phyloP scores from a whole-genome alignment of 2,888 invertebrate genomes.

The Maniola hyperantus region DNA sequence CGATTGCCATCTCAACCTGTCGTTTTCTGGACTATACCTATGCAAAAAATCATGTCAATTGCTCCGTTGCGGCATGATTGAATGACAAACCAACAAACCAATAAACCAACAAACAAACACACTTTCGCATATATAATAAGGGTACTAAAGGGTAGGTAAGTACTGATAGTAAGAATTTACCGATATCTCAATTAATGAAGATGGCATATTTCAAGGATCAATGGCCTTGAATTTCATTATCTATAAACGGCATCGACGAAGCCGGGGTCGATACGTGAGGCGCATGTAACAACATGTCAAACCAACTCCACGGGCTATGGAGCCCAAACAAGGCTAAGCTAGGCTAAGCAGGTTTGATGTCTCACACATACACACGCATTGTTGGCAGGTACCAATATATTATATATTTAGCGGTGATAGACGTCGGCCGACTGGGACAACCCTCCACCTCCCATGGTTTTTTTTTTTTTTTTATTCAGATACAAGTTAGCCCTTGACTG shows the following conservation, averaged over 20 bases:
- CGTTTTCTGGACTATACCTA: neutral
- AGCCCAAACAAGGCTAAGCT: conserved; percentile 34
- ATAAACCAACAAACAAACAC: too few species aligned
- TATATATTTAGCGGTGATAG: too few species aligned
- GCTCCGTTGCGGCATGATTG: too few species aligned
- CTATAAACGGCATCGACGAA: neutral
- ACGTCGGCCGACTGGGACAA: too few species aligned
- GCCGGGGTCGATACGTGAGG: conserved; percentile 2
- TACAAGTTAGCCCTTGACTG: too few species aligned
- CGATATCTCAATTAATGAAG: neutral
- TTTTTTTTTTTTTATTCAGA: too few species aligned
- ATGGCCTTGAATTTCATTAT: conserved; percentile 13
- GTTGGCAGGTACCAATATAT: neutral
- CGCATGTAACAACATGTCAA: conserved; percentile 31
- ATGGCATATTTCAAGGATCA: conserved; percentile 1
- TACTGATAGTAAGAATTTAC: neutral
- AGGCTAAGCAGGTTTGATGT: conserved; percentile 23
- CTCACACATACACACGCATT: conserved; percentile 15
- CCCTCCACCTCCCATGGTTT: too few species aligned
- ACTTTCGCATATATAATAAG: too few species aligned
- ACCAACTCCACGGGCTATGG: conserved; percentile 17
- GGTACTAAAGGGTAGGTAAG: too few species aligned
- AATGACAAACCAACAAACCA: too few species aligned
- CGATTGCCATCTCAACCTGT: too few species aligned
- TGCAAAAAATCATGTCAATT: too few species aligned